A percentile compares a stretch with the other conserved stretches of the same genome.
Evolutionary conservation across 2,113 vertebrate genomes (phyloP).

Genomic region (Muscicapa adusta): DNA sequence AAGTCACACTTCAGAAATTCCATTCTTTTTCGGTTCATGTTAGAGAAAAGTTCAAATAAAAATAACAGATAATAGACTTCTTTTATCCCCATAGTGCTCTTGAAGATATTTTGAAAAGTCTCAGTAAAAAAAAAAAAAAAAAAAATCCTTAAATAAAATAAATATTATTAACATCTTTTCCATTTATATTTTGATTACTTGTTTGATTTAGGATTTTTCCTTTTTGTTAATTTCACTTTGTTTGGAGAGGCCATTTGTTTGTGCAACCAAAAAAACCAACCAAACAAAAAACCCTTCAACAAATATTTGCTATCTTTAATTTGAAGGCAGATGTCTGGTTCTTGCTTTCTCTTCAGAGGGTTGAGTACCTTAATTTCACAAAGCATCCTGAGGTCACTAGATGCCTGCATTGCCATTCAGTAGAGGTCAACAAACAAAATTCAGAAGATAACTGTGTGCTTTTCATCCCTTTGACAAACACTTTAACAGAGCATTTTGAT

Average conservation of each 20-base stretch:
- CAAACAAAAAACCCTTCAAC: not conserved
- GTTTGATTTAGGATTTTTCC: rapidly evolving
- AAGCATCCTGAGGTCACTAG: not conserved
- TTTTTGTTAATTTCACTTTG: not conserved
- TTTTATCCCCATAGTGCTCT: not conserved
- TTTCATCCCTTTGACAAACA: not conserved
- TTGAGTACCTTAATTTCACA: not conserved
- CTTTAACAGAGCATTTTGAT: not conserved
- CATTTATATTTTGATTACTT: not conserved
- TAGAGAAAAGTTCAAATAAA: not conserved
- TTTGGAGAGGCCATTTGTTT: not conserved
- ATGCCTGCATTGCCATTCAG: not conserved
- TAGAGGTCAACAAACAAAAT: not conserved
- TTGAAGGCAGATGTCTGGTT: not conserved
- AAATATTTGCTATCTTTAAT: not conserved
- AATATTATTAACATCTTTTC: not conserved
- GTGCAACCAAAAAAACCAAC: not conserved
- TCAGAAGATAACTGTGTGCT: not conserved
- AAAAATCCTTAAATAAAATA: not conserved
- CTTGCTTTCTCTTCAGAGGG: not conserved
- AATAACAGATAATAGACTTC: not conserved
- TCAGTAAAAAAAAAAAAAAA: not conserved
- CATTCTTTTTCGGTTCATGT: not conserved
- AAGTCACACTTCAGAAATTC: not conserved
- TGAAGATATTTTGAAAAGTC: not conserved